Conservation (phyloP, 2,113 vertebrate species). For the Aptenodytes forsteri region DNA sequence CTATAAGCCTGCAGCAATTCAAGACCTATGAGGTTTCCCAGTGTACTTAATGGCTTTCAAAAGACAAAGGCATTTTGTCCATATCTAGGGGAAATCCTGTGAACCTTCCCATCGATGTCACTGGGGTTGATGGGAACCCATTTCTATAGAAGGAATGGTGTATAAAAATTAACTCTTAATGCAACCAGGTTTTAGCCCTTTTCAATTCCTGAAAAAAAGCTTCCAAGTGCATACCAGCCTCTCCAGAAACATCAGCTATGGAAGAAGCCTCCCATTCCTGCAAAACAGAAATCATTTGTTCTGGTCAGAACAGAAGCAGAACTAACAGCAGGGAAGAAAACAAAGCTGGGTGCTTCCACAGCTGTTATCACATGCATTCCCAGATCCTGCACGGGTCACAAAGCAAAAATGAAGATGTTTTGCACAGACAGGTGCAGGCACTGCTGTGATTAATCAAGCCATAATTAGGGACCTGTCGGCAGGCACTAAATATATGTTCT, state of each 20-base stretch:
- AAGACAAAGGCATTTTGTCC: background rate
- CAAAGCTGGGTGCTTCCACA: background rate
- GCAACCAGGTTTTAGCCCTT: background rate
- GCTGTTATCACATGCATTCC: background rate
- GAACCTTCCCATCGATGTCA: background rate
- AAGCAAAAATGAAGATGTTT: conserved; percentile 62
- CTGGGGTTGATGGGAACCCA: background rate
- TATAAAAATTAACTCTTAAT: background rate
- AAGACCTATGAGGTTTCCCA: background rate
- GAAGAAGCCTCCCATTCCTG: background rate
- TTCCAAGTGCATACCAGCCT: background rate
- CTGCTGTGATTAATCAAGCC: conserved; percentile 69
- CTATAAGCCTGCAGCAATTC: background rate
- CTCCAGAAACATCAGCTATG: background rate
- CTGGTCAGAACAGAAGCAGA: background rate
- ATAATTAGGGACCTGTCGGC: conserved; percentile 67
- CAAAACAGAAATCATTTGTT: background rate
- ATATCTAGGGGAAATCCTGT: background rate
- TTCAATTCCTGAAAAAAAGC: background rate
- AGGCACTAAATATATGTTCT: conserved; percentile 63
- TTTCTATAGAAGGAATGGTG: background rate
- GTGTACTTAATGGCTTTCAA: background rate
- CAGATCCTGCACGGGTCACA: conserved; percentile 19
- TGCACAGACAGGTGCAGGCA: conserved; percentile 67
- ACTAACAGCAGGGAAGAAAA: background rate